phyloP scores from a whole-genome alignment of 1,140 invertebrate species.

The Cepaea nemoralis region DNA sequence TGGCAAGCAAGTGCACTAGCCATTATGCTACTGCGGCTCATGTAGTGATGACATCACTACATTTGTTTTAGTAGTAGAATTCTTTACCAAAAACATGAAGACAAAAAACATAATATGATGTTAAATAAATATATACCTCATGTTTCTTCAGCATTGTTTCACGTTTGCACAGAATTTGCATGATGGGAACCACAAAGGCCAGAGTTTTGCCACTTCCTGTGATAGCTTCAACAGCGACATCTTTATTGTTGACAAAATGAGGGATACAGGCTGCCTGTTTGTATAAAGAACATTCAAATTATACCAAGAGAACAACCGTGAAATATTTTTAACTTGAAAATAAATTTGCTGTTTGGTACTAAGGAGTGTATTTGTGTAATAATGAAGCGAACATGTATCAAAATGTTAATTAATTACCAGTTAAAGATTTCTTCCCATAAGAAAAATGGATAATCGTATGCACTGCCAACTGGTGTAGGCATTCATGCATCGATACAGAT shows the following conservation, averaged over 20 bases:
- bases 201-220: conserved; percentile 97
- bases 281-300: background rate
- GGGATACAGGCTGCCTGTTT: conserved; percentile 88
- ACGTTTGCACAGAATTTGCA: conserved; percentile 83
- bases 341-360: background rate
- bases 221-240: conserved; percentile 96
- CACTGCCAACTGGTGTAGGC: no score
- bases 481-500: no score
- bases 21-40: no score
- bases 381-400: background rate
- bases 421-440: no score
- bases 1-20: no score
- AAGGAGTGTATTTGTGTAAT: background rate
- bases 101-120: no score
- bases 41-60: no score
- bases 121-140: no score
- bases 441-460: no score
- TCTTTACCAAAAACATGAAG: no score
- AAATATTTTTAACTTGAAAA: background rate
- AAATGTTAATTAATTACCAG: no score
- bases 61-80: no score
- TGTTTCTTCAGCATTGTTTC: conserved; percentile 79
- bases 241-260: conserved; percentile 88
- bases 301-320: background rate
- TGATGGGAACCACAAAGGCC: conserved; percentile 90